Base-by-base conservation (phyloP, 2,888 invertebrate genomes). In the Ptychoptera contaminata region DNA sequence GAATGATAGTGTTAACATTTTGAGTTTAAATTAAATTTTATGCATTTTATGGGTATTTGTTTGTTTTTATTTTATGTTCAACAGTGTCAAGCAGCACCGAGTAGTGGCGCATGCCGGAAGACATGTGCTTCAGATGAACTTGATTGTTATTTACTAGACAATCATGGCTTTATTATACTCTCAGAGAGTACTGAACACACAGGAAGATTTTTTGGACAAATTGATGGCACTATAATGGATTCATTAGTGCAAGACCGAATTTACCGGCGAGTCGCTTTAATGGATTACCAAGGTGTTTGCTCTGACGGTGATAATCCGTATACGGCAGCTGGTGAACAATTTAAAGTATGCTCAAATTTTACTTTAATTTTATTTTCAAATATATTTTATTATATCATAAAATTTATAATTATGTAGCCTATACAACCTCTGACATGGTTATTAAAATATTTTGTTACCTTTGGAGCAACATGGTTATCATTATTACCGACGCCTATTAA, bases 151-250 rank as follows among this genome's bases (percentile, higher is more conserved):
- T 81, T 94, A 32, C 68, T 94, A 45, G 94, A 94, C 60, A 91
- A 93, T 65, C 92, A 90, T 61, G 94, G 93, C 11, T 94, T 91
- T 62, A 83, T 94, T 43, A 82, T 94, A 43, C 77, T 91, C 35
- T 91, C 91, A 1, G 90, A 92, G 63, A 82, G 83, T 52, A 72
- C 75, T 31, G 77, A 84, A 37, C 86, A 92, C 56, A 88, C 88
- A 2, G 93, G 93, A 1, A 76, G 82, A 56, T 94, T 94, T 67
- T 93, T 93, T 57, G 94, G 93, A 0, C 88, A 91, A 65, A 83
- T 92, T 37, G 92, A 93, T 61, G 90, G 90, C 15, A 90, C 90
- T 11, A 88, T 92, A 48, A 90, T 92, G 88, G 88, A 91, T 63
- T 87, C 88, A 0, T 66, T 91, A 43, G 90, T 92, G 0, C 87